Evolutionary conservation across 2,888 invertebrate genomes (phyloP).

Genomic region (Pyrrhosoma nymphula): DNA sequence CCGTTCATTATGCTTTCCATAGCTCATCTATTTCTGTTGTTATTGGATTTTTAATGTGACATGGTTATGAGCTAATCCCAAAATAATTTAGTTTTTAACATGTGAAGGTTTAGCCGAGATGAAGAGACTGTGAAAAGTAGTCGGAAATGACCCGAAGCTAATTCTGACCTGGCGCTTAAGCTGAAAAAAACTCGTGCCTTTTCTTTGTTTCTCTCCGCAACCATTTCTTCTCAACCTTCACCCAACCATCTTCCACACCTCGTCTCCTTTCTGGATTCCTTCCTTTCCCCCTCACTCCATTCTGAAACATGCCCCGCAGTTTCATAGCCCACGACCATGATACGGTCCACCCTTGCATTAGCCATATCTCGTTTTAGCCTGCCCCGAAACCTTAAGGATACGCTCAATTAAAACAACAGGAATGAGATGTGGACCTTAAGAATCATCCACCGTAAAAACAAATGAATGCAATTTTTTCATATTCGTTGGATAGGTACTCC

Average conservation of each 20-base stretch:
- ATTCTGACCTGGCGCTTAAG: background rate
- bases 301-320: background rate
- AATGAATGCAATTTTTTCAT: too few relatives aligned
- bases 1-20: too few relatives aligned
- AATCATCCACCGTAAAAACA: too few relatives aligned
- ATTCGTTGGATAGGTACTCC: too few relatives aligned
- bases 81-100: too few relatives aligned
- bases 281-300: background rate
- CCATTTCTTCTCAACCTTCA: background rate
- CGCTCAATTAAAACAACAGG: background rate
- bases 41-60: too few relatives aligned
- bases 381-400: constrained; percentile 32
- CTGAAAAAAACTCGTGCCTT: background rate
- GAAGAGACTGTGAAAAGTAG: background rate
- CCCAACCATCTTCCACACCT: background rate
- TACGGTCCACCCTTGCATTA: constrained; percentile 20
- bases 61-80: too few relatives aligned
- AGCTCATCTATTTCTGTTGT: too few relatives aligned
- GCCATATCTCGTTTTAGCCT: constrained; percentile 6
- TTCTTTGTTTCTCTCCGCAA: background rate
- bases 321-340: constrained; percentile 35
- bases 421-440: too few relatives aligned
- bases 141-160: background rate
- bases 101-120: too few relatives aligned
- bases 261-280: background rate